Percentiles rank a stretch among this genome's conserved stretches.
Evolutionary conservation across 1,140 invertebrate genomes (phyloP).

Genomic region (Halictus rubicundus): DNA sequence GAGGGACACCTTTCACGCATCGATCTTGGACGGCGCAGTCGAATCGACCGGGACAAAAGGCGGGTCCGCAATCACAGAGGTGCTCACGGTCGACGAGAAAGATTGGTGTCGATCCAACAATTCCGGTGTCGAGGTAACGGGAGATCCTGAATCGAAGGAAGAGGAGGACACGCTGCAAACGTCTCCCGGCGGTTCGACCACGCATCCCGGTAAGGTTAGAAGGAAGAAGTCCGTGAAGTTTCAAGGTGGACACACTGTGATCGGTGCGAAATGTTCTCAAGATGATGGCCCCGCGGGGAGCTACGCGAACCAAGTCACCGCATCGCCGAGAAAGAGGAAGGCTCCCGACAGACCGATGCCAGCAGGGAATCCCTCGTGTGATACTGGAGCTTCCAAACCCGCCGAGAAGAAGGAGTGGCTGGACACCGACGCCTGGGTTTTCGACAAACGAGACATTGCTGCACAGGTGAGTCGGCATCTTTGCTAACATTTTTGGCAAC

Average conservation of each 20-base stretch:
- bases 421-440: constrained; percentile 15
- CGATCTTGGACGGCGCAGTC: too few species aligned
- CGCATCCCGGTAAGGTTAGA: constrained; percentile 12
- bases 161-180: not conserved
- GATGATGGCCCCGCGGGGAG: constrained; percentile 7
- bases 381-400: not conserved
- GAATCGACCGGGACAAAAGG: not conserved
- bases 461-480: constrained; percentile 41
- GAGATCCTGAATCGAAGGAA: not conserved
- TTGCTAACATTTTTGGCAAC: not conserved
- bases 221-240: constrained; percentile 74
- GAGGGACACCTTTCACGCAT: not conserved
- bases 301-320: not conserved
- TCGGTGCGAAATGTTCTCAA: constrained; percentile 37
- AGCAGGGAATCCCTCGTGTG: not conserved
- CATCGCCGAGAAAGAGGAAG: constrained; percentile 27
- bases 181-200: not conserved
- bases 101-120: not conserved
- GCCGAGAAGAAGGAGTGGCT: not conserved
- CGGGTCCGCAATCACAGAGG: too few species aligned
- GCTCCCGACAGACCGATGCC: constrained; percentile 17
- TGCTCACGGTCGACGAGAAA: not conserved
- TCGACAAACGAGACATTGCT: constrained; percentile 31
- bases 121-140: not conserved
- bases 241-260: constrained; percentile 66